These are phyloP conservation scores for Amphipyra berbera DNA, from an alignment of 2,888 invertebrate genomes.

Conservation along the genomic window DNA sequence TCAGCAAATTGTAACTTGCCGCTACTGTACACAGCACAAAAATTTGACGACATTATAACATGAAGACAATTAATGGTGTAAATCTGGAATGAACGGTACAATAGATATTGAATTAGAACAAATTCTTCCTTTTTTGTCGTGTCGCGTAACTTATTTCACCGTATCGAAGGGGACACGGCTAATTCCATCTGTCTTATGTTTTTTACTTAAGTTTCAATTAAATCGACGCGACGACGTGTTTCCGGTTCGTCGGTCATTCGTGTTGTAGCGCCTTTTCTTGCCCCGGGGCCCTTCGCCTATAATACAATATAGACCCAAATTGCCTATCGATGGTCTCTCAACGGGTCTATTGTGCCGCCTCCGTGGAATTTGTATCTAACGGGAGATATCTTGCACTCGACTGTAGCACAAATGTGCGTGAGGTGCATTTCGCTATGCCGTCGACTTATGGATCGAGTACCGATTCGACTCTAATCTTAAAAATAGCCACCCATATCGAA, in stretches of 20 bases:
- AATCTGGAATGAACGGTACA: conserved; percentile 67
- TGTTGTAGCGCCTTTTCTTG: conserved; percentile 69
- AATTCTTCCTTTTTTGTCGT: conserved; percentile 57
- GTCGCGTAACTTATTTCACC: conserved; percentile 59
- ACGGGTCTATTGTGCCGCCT: conserved; percentile 75
- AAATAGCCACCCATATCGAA: conserved; percentile 39
- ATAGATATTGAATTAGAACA: conserved; percentile 64
- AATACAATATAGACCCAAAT: conserved; percentile 80
- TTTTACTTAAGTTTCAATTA: conserved; percentile 77
- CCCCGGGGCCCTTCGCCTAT: conserved; percentile 68
- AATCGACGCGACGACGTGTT: conserved; percentile 71
- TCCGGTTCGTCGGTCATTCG: conserved; percentile 71
- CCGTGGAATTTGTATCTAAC: conserved; percentile 81
- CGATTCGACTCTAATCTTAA: conserved; percentile 32
- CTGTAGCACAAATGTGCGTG: conserved; percentile 72
- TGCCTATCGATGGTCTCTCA: conserved; percentile 75
- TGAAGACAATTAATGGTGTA: conserved; percentile 27
- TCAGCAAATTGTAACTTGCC: conserved; percentile 27
- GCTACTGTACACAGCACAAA: conserved; percentile 12
- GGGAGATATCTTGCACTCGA: conserved; percentile 79
- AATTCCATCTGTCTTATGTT: conserved; percentile 72
- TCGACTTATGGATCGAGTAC: conserved; percentile 51
- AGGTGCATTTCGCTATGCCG: conserved; percentile 77
- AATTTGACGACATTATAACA: conserved; percentile 19
- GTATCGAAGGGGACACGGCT: conserved; percentile 66